These are phyloP conservation scores for Hucho hucho DNA, from an alignment of 2,113 vertebrate species.

Conservation along the genomic window DNA sequence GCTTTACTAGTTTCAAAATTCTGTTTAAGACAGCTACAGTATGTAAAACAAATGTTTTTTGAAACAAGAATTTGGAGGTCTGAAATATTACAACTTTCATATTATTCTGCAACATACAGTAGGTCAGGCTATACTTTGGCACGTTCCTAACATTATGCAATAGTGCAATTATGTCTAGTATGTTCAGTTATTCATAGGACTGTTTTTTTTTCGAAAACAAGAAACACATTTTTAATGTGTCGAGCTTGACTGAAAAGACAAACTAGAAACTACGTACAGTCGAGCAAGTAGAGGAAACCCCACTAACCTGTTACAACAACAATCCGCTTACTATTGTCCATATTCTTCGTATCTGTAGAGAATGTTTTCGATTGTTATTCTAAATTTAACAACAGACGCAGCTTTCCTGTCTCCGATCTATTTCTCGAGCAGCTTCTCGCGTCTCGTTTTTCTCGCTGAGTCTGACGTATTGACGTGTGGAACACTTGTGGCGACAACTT, in stretches of 20 bases:
- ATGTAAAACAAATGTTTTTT: too few species aligned
- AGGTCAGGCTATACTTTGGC: too few species aligned
- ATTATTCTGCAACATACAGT: too few species aligned
- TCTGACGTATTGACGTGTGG: too few species aligned
- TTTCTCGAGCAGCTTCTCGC: background rate
- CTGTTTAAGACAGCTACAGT: background rate
- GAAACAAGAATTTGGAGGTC: too few species aligned
- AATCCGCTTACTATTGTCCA: conserved; percentile 68
- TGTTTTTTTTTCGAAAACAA: too few species aligned
- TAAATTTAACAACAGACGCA: background rate
- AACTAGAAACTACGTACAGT: background rate
- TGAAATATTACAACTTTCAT: too few species aligned
- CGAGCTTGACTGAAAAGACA: background rate
- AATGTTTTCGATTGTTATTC: background rate
- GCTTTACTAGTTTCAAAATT: background rate
- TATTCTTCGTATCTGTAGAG: conserved; percentile 37
- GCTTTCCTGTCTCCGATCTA: background rate
- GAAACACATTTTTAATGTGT: background rate
- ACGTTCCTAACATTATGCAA: too few species aligned
- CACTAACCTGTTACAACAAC: conserved; percentile 73
- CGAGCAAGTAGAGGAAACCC: conserved; percentile 10
- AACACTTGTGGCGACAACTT: too few species aligned
- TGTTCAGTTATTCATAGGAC: too few species aligned
- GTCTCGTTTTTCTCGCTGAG: background rate
- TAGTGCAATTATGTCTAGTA: too few species aligned